phyloP scores from a whole-genome alignment of 2,113 vertebrate species.

The Alethe diademata region DNA sequence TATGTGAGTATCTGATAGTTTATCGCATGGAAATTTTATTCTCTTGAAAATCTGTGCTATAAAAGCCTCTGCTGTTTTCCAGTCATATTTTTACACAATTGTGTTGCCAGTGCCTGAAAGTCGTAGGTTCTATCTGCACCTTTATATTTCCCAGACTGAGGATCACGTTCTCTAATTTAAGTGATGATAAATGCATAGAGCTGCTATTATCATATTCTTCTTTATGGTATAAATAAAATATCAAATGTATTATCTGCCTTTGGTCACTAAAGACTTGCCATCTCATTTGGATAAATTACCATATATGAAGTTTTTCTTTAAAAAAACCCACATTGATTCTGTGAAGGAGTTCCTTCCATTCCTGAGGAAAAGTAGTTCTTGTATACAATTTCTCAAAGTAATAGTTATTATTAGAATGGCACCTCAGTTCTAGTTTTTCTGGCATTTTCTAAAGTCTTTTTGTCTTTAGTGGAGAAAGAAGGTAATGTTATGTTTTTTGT shows the following conservation, averaged over 20 bases:
- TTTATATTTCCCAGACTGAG: neutral
- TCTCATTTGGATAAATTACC: neutral
- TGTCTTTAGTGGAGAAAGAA: neutral
- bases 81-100: neutral
- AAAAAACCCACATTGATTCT: neutral
- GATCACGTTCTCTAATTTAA: neutral
- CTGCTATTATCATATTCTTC: neutral
- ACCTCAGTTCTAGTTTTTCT: neutral
- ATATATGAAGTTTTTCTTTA: neutral
- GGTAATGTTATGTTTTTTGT: neutral
- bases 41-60: neutral
- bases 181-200: neutral
- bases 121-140: neutral
- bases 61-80: neutral
- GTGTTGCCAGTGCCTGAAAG: neutral
- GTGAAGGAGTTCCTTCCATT: neutral
- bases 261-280: neutral
- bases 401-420: neutral
- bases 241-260: neutral
- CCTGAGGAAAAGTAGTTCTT: neutral
- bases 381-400: neutral
- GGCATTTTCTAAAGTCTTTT: neutral
- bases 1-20: neutral
- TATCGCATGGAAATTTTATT: neutral
- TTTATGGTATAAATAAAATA: neutral